Conservation (phyloP, 2,888 invertebrate genomes). For the Megaustenia siamemsis region DNA sequence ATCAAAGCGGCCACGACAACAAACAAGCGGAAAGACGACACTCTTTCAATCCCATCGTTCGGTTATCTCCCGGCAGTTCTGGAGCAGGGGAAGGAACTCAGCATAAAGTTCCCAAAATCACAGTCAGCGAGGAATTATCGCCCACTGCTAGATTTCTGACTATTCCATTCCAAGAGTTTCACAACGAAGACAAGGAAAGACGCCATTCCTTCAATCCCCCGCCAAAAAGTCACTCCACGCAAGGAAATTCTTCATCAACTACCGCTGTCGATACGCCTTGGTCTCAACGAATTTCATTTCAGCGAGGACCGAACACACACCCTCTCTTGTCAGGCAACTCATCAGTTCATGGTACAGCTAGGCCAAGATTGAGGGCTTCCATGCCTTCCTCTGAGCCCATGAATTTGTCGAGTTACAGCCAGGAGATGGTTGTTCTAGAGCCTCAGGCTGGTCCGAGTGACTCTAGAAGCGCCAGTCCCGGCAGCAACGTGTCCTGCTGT, state of each 20-base stretch:
- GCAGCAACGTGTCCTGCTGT: conserved; percentile 41
- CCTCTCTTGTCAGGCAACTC: not conserved
- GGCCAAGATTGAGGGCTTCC: not conserved
- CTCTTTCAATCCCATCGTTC: conserved; percentile 22
- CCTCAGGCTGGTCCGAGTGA: conserved; percentile 18
- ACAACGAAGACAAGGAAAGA: conserved; percentile 29
- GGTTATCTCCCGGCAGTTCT: not conserved
- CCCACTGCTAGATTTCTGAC: conserved; percentile 28
- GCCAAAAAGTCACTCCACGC: not conserved
- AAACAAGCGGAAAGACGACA: conserved; percentile 40
- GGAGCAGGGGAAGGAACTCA: not conserved
- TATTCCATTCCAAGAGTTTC: conserved; percentile 44
- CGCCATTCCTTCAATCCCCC: conserved; percentile 35
- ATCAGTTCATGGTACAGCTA: not conserved
- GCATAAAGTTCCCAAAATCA: conserved; percentile 39
- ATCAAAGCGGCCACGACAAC: not conserved
- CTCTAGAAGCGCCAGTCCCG: conserved; percentile 40
- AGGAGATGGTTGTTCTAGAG: conserved; percentile 44
- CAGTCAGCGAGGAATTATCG: conserved; percentile 29
- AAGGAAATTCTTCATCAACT: not conserved
- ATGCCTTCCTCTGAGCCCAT: conserved; percentile 22
- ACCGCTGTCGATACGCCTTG: not conserved
- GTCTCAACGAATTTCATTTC: conserved; percentile 33
- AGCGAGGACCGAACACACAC: not conserved
- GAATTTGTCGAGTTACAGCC: conserved; percentile 27